Evolutionary conservation across 2,113 vertebrate species (phyloP), one percentile per base, ranked within the genome.

Genomic region (Paraplagusia blochii): DNA sequence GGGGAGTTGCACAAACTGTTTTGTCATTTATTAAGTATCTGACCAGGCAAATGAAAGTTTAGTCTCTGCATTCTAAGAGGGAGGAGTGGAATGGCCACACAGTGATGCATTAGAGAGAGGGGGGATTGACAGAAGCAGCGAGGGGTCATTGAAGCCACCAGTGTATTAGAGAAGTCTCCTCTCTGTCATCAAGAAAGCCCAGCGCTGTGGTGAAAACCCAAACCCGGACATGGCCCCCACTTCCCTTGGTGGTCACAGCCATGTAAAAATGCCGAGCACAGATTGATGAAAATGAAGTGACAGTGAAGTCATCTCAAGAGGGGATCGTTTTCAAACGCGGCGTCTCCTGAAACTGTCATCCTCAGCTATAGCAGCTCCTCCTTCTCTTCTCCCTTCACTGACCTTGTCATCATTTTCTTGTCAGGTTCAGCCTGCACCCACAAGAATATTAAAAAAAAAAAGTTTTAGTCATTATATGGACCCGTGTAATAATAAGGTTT

Each of bases 251-350:
- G 88, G 85, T 81, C 76, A 70, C 72, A 78, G 85, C 50, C 62
- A 61, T 58, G 76, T 78, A 76, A 86, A 80, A 90, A 84, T 58
- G 29, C 63, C 0, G 10, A 43, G 53, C 18, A 10, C 46, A 81
- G 85, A 51, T 66, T 19, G 85, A 84, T 89, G 86, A 90, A 90
- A 29, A 87, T 78, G 83, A 86, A 90, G 87, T 93, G 92, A 93
- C 92, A 93, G 89, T 85, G 83, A 84, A 84, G 72, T 77, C 79
- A 75, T 87, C 91, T 92, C 91, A 1, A 5, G 91, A 91, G 91
- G 69, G 85, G 22, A 77, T 83, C 75, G 72, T 72, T 88, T 86
- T 87, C 81, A 81, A 79, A 81, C 69, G 56, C 76, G 72, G 83
- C 62, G n/a, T 58, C 71, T 75, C 66, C 85, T 80, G 77, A 82